Evolutionary conservation across 2,113 vertebrate species (phyloP).

Genomic region (Pleuronectes platessa): DNA sequence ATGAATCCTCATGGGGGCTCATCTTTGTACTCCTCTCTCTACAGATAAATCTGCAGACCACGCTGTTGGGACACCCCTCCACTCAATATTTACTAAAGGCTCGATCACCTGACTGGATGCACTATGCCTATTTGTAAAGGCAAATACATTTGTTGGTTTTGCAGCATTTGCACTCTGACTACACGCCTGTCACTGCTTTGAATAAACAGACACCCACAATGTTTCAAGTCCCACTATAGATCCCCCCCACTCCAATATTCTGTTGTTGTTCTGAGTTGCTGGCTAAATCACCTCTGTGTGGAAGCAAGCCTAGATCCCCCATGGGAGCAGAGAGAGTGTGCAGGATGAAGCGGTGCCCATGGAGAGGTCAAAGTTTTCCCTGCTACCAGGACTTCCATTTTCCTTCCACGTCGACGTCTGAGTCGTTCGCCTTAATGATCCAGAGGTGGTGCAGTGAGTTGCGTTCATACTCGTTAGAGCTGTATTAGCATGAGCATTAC

Average conservation of each 20-base stretch:
- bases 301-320: slow-evolving; percentile 50
- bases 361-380: slow-evolving; percentile 67
- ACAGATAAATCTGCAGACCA: slow-evolving; percentile 78
- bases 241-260: slow-evolving; percentile 24
- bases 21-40: slow-evolving; percentile 78
- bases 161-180: slow-evolving; percentile 65
- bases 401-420: slow-evolving; percentile 52
- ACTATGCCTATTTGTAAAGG: slow-evolving; percentile 49
- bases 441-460: slow-evolving; percentile 29
- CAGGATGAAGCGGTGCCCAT: slow-evolving; percentile 36
- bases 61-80: slow-evolving; percentile 74
- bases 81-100: slow-evolving; percentile 80
- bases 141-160: slow-evolving; percentile 66
- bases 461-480: slow-evolving; percentile 62
- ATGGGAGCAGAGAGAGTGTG: slow-evolving; percentile 49
- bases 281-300: slow-evolving; percentile 69
- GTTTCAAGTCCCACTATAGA: slow-evolving; percentile 48
- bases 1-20: slow-evolving; percentile 77
- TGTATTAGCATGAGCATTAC: slow-evolving; percentile 71
- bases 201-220: slow-evolving; percentile 57
- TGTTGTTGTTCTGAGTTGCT: slow-evolving; percentile 24
- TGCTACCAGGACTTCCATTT: slow-evolving; percentile 51
- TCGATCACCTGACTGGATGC: slow-evolving; percentile 66
- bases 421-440: slow-evolving; percentile 66
- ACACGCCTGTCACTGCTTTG: slow-evolving; percentile 50